Base-by-base conservation (phyloP, 1,140 invertebrate species). In the Epicauta chinensis region DNA sequence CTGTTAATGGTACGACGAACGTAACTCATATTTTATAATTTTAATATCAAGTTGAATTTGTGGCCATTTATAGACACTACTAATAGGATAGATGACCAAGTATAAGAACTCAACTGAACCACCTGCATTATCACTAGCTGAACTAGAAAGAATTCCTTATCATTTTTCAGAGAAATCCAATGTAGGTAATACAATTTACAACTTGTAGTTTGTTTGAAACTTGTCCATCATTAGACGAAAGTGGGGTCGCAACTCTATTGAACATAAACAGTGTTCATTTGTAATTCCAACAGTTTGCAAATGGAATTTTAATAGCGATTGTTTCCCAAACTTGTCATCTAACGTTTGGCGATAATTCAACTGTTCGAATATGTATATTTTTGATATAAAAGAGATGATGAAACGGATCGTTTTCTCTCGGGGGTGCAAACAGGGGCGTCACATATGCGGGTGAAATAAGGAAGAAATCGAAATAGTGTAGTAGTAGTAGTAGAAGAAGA, bases 401-500 rank as follows among this genome's bases (percentile, higher is more conserved):
- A 66, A 69, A 72, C 72, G 68, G 11, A 64, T 63, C 69, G 67
- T 71, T 11, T 34, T 11, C 32, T 12, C 3, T 34, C 10, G 5
- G 10, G 32, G 5, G n/a, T n/a, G n/a, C n/a, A n/a, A 34, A 63
- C 70, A 67, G 70, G 71, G 70, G 71, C 55, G 58, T 55, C 61
- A 64, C 61, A 66, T 61, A 66, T 64, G 64, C 53, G 62, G 58
- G 59, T 61, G 58, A 63, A 62, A 61, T 63, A 62, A 64, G 61
- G 53, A 61, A 55, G 63, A n/a, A n/a, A n/a, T n/a, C n/a, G n/a
- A n/a, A n/a, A n/a, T n/a, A n/a, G n/a, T n/a, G n/a, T n/a, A n/a
- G n/a, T n/a, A n/a, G n/a, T n/a, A n/a, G n/a, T n/a, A n/a, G n/a
- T n/a, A n/a, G n/a, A 23, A 3, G 23, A 23, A 23, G 23, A 23